A percentile compares a stretch with the other conserved stretches of the same genome.
Conservation (phyloP, 2,888 invertebrate genomes). For the Lithophane ornitopus region DNA sequence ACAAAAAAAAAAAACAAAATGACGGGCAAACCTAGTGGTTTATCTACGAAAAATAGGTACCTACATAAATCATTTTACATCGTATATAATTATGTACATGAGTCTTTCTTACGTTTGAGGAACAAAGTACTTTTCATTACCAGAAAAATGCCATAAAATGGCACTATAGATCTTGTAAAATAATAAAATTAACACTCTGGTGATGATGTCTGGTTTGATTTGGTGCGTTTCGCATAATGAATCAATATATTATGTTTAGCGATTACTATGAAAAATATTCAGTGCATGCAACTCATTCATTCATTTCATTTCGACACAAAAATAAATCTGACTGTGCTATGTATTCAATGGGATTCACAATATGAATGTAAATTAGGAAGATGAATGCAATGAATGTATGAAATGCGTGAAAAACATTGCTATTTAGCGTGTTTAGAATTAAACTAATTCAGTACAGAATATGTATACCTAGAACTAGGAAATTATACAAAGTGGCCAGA, state of each 20-base stretch:
- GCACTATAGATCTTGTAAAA: no score
- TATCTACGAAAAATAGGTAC: background rate
- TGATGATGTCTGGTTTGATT: background rate
- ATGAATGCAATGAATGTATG: conserved; percentile 36
- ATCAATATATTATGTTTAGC: conserved; percentile 19
- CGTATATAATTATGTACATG: no score
- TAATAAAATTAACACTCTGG: background rate
- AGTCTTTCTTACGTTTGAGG: background rate
- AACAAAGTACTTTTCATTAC: background rate
- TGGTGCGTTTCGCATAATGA: background rate
- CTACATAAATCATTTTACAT: background rate
- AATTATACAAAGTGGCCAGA: background rate
- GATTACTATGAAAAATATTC: conserved; percentile 10
- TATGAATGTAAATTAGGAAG: conserved; percentile 45
- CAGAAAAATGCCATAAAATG: background rate
- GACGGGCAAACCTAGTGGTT: background rate
- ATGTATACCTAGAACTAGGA: background rate
- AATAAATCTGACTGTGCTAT: conserved; percentile 33
- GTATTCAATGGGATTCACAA: conserved; percentile 30
- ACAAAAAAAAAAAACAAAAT: no score
- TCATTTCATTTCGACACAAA: no score
- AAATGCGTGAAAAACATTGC: conserved; percentile 29
- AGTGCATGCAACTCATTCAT: background rate
- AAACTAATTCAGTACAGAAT: background rate
- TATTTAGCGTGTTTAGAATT: conserved; percentile 12